These are phyloP conservation scores for Orestias chungarensis DNA, from an alignment of 2,797 vertebrate genomes.

Conservation along the genomic window DNA sequence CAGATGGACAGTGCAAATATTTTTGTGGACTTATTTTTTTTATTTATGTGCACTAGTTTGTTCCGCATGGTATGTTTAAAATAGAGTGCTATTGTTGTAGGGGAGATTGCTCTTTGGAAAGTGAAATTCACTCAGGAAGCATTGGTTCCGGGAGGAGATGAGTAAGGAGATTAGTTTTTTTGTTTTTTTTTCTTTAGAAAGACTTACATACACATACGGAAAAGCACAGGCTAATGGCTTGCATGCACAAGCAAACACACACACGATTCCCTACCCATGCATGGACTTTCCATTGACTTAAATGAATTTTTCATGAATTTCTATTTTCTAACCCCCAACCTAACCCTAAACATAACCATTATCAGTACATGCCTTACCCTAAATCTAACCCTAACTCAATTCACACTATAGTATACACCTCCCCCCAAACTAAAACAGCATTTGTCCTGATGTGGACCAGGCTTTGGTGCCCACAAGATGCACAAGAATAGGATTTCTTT, in stretches of 20 bases:
- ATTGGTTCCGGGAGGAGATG: slow-evolving; percentile 74
- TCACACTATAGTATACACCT: no score
- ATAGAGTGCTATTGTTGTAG: slow-evolving; percentile 64
- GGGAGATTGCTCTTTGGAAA: slow-evolving; percentile 61
- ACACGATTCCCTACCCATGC: no score
- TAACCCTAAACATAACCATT: no score
- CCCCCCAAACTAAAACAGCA: no score
- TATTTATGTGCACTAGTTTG: slow-evolving; percentile 18
- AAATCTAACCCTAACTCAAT: no score
- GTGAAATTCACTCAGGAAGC: slow-evolving; percentile 75
- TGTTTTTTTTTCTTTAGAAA: slow-evolving; percentile 54
- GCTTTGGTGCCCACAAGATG: no score
- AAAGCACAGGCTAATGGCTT: slow-evolving; percentile 12
- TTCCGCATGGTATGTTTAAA: slow-evolving; percentile 52
- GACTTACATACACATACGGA: slow-evolving; percentile 22
- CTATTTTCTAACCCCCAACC: no score
- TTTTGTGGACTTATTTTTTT: slow-evolving; percentile 30
- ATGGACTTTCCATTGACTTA: no score
- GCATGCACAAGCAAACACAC: slow-evolving; percentile 30
- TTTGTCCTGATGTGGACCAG: no score
- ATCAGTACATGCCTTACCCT: no score
- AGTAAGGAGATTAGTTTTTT: slow-evolving; percentile 71
- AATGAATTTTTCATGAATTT: no score
- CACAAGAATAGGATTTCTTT: no score
- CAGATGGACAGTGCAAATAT: slow-evolving; percentile 47